Conservation (phyloP, 2,888 invertebrate genomes). For the Andricus quercusramuli region DNA sequence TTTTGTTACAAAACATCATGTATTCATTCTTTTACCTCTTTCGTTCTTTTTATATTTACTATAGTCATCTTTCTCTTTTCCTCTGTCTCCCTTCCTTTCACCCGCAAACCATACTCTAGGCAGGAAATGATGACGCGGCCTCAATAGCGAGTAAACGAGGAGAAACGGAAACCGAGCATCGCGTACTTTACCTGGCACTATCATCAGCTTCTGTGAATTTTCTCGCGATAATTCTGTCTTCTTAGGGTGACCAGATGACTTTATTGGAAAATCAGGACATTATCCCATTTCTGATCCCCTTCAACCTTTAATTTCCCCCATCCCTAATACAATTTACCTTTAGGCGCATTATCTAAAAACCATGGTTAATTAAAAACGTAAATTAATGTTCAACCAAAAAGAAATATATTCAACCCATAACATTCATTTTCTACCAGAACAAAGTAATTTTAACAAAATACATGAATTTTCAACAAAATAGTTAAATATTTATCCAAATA, state of each 20-base stretch:
- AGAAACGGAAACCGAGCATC: slow-evolving; percentile 54
- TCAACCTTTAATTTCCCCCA: too few relatives aligned
- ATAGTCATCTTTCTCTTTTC: slow-evolving; percentile 44
- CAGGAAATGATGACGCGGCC: slow-evolving; percentile 72
- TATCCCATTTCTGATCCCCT: too few relatives aligned
- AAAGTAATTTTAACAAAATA: too few relatives aligned
- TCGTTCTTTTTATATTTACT: slow-evolving; percentile 26
- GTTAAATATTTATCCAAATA: too few relatives aligned
- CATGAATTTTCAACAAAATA: too few relatives aligned
- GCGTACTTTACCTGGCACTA: slow-evolving; percentile 43
- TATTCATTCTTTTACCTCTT: slow-evolving; percentile 47
- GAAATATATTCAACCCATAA: too few relatives aligned
- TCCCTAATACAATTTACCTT: too few relatives aligned
- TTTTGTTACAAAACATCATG: slow-evolving; percentile 43
- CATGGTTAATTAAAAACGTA: too few relatives aligned
- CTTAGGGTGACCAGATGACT: neutral
- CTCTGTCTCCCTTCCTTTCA: slow-evolving; percentile 40
- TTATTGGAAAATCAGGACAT: too few relatives aligned
- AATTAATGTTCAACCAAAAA: too few relatives aligned
- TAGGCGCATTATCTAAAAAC: too few relatives aligned
- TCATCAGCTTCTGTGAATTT: slow-evolving; percentile 47
- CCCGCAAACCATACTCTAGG: slow-evolving; percentile 51
- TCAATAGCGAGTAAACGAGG: slow-evolving; percentile 58
- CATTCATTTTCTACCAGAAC: too few relatives aligned
- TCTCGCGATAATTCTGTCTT: slow-evolving; percentile 47